Conservation (phyloP, 2,797 vertebrate genomes). For the Cyprinodon diabolis region DNA sequence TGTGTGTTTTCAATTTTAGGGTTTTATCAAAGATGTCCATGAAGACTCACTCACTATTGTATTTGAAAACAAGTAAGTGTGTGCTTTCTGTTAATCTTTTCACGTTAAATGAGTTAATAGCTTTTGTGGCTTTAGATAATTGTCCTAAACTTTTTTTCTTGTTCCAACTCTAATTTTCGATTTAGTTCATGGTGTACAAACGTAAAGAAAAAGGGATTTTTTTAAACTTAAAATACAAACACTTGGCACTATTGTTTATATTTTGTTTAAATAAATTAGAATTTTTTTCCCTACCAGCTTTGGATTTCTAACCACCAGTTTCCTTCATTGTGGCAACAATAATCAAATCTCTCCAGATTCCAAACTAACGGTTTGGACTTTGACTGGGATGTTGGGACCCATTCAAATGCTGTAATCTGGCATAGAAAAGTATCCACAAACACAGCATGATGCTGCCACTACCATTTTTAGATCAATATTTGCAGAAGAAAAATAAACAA, state of each 20-base stretch:
- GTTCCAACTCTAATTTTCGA: too few species aligned
- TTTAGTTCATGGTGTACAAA: too few species aligned
- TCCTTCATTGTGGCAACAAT: too few species aligned
- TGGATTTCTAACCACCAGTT: too few species aligned
- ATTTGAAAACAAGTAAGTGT: slow-evolving; percentile 96
- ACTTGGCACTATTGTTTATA: too few species aligned
- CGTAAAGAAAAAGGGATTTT: too few species aligned
- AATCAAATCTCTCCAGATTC: not conserved
- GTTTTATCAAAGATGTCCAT: slow-evolving; percentile 92
- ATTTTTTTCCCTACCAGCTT: too few species aligned
- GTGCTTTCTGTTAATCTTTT: not conserved
- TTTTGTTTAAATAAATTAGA: too few species aligned
- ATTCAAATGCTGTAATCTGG: not conserved
- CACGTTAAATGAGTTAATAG: not conserved
- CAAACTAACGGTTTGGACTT: not conserved
- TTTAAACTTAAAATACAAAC: too few species aligned
- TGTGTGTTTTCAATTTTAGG: slow-evolving; percentile 69
- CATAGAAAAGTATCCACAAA: not conserved
- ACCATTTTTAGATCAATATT: not conserved
- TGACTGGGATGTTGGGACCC: not conserved
- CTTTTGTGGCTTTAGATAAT: not conserved
- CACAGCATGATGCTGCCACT: not conserved
- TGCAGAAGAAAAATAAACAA: not conserved
- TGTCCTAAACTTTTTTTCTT: too few species aligned
- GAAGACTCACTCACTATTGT: slow-evolving; percentile 93